phyloP scores from a whole-genome alignment of 2,797 vertebrate genomes.

The Buceros bicornis region DNA sequence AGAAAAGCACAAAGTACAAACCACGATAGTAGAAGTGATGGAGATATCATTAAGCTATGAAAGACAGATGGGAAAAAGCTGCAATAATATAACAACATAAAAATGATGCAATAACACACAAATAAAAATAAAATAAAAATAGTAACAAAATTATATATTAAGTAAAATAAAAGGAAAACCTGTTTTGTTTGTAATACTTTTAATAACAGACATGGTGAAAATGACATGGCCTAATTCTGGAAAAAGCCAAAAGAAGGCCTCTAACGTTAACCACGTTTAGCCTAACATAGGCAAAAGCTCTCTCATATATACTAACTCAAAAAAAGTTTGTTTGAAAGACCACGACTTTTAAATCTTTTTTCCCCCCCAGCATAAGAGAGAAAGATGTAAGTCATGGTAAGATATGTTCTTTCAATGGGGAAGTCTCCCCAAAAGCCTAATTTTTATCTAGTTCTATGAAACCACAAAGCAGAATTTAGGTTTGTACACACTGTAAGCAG shows the following conservation, averaged over 20 bases:
- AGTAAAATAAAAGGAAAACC: neutral
- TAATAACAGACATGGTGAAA: neutral
- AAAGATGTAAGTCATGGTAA: neutral
- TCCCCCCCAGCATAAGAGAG: accelerated
- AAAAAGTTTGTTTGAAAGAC: neutral
- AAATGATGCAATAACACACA: neutral
- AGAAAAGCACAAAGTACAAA: neutral
- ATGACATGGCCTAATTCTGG: neutral
- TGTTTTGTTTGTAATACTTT: neutral
- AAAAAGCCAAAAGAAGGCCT: neutral
- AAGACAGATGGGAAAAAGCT: neutral
- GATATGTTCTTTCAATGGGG: neutral
- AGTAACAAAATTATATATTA: neutral
- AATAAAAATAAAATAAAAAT: neutral
- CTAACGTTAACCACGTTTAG: neutral
- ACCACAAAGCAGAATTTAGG: neutral
- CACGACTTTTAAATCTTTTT: neutral
- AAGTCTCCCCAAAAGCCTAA: neutral
- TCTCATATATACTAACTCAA: neutral
- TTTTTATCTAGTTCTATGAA: neutral
- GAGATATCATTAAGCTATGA: neutral
- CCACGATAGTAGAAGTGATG: accelerated
- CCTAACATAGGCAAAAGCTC: neutral
- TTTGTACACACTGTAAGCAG: neutral
- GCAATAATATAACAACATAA: neutral